Conservation (phyloP, 2,797 vertebrate species). For the Tangara arthus region DNA sequence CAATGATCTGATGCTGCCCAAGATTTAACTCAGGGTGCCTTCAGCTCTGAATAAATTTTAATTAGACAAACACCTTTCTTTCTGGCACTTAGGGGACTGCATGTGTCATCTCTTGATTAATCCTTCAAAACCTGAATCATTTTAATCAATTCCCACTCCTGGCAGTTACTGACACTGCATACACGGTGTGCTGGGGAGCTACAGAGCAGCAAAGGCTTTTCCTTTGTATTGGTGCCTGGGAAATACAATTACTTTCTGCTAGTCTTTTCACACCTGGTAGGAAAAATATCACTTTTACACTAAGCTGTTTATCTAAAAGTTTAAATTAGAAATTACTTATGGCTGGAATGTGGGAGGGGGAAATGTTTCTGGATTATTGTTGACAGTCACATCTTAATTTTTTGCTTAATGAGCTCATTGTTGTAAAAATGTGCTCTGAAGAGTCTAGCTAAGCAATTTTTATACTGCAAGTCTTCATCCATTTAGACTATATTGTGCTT, state of each 20-base stretch:
- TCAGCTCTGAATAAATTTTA: constrained; percentile 62
- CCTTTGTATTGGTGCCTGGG: background rate
- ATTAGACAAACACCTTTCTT: constrained; percentile 64
- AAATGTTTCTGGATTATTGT: background rate
- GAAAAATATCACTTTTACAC: background rate
- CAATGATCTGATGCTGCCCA: background rate
- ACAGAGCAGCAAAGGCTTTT: background rate
- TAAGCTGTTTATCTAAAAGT: background rate
- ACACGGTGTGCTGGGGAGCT: background rate
- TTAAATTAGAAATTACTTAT: constrained; percentile 7
- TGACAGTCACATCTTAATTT: background rate
- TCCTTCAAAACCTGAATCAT: constrained; percentile 55
- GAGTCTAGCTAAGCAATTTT: background rate
- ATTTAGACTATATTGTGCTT: background rate
- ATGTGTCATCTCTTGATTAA: constrained; percentile 62
- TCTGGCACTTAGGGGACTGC: constrained; percentile 32
- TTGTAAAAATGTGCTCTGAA: background rate
- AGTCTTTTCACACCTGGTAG: constrained; percentile 3
- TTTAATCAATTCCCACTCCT: constrained; percentile 49
- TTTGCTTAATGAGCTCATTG: background rate
- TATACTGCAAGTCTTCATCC: background rate
- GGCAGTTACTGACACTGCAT: background rate
- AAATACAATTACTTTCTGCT: constrained; percentile 14
- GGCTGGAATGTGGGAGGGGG: background rate
- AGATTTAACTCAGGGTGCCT: constrained; percentile 3